Conservation (phyloP, 92 coral and sea anemone genomes). For the Epizoanthus stellaris region DNA sequence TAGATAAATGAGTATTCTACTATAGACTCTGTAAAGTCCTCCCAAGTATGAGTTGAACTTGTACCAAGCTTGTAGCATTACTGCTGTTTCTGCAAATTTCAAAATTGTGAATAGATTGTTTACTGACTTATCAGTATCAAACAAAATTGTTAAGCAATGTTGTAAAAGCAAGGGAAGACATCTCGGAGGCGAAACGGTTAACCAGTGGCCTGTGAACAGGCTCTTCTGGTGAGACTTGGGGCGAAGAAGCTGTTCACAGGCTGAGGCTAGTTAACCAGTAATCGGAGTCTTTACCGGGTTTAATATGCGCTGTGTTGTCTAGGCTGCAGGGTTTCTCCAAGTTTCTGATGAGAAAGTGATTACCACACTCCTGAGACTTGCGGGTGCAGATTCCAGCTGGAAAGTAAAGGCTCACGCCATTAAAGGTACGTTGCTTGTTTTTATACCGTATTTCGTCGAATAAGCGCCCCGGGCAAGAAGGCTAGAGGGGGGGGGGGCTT, state of each 20-base stretch:
- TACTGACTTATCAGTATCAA: not conserved
- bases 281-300: not conserved
- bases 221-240: no score
- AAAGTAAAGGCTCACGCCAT: constrained; percentile 97
- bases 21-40: no score
- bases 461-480: no score
- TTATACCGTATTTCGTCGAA: not conserved
- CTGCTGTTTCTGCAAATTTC: no score
- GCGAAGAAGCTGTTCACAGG: no score
- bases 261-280: no score
- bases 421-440: constrained; percentile 64
- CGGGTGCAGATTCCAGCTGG: constrained; percentile 96
- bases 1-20: no score
- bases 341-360: constrained; percentile 83
- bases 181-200: not conserved
- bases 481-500: no score
- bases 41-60: no score
- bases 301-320: not conserved
- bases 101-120: not conserved
- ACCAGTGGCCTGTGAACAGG: no score
- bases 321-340: constrained; percentile 87
- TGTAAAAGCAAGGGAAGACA: not conserved
- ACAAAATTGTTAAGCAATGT: not conserved
- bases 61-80: no score
- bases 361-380: constrained; percentile 67